Evolutionary conservation across 2,888 invertebrate species (phyloP), one percentile per base, ranked within the genome.

Genomic region (Trissonchulus sp.): DNA sequence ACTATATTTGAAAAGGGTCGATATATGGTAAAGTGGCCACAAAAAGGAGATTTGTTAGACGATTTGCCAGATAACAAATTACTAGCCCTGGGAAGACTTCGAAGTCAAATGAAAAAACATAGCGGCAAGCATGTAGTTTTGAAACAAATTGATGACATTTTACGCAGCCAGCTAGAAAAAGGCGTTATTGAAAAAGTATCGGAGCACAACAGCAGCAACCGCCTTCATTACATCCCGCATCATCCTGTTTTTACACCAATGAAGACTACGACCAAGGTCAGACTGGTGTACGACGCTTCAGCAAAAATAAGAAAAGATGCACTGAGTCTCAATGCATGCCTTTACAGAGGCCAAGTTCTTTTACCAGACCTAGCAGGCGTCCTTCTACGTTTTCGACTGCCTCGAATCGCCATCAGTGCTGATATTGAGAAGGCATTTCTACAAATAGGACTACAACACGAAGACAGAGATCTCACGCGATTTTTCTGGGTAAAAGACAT

Each of bases 261-360:
- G 8, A 78, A 78, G 23, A 30, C 63, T n/a, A 65, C n/a, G n/a
- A n/a, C 79, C 0, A 81, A 81, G 72, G 48, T 81, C 8, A 33
- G 79, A 15, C 71, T 78, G 31, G 80, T 81, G 3, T 81, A 75
- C 69, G 80, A 81, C 75, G 81, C 76, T 2, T 77, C 77, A 1
- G 74, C 72, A 1, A 69, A 34, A 69, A 35, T 30, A n/a, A 76
- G 76, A 65, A n/a, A 2, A 0, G 69, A 77, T 74, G 76, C 60
- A 1, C 18, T 68, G 1, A 71, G 74, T 18, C 72, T 78, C n/a
- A 79, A 79, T 77, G 77, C 77, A 60, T 77, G 77, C 60, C 37
- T 77, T 1, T 77, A 78, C 48, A 35, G 74, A 8, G 78, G 78
- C 15, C 78, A 76, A 15, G 68, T 37, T n/a, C 69, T 77, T 18